These are phyloP conservation scores for Timandra comae DNA, from an alignment of 2,888 invertebrate species.

Conservation along the genomic window DNA sequence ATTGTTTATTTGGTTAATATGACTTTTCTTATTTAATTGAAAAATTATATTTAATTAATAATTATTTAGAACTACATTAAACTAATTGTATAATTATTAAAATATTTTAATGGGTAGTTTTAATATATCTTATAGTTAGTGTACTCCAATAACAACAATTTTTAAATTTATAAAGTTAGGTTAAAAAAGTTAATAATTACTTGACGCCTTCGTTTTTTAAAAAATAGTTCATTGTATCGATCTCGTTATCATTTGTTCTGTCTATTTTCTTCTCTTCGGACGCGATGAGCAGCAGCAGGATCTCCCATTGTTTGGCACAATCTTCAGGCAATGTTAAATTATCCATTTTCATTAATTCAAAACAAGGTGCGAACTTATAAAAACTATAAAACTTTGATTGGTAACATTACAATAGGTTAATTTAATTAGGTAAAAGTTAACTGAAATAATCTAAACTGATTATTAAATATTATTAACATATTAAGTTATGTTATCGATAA, in stretches of 20 bases:
- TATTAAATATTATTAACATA: too few relatives aligned
- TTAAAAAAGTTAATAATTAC: constrained; percentile 27
- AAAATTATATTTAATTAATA: too few relatives aligned
- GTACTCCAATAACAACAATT: too few relatives aligned
- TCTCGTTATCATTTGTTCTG: constrained; percentile 50
- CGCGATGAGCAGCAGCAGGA: constrained; percentile 53
- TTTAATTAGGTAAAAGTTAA: too few relatives aligned
- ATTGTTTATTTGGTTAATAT: too few relatives aligned
- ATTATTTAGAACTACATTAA: too few relatives aligned
- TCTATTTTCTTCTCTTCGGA: constrained; percentile 66
- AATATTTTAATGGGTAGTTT: background rate
- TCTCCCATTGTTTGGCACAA: constrained; percentile 62
- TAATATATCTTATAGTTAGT: background rate
- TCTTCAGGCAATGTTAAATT: constrained; percentile 48
- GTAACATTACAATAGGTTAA: too few relatives aligned
- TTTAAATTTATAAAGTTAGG: background rate
- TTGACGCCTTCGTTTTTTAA: constrained; percentile 54
- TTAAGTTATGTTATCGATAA: too few relatives aligned
- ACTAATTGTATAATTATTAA: too few relatives aligned
- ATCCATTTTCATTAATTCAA: constrained; percentile 42
- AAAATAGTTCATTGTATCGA: constrained; percentile 61
- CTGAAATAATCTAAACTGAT: too few relatives aligned
- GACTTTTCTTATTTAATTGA: too few relatives aligned
- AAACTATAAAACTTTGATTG: background rate
- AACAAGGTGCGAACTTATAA: too few relatives aligned